Evolutionary conservation across 2,113 vertebrate species (phyloP).

Genomic region (Dendrocopos noguchii): DNA sequence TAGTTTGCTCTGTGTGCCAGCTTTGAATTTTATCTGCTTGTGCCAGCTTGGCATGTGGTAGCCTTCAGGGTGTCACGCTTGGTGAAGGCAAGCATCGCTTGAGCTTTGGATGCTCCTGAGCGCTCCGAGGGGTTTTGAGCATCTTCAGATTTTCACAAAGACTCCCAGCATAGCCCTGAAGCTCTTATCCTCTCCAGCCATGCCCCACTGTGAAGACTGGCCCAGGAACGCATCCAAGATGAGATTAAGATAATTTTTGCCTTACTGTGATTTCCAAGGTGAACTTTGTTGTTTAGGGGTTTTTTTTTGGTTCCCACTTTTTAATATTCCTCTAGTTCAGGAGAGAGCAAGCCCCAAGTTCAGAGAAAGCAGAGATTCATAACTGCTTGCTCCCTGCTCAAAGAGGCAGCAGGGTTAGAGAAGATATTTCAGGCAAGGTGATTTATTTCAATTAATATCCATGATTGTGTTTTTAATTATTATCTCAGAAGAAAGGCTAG

Average conservation of each 20-base stretch:
- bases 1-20: conserved; percentile 29
- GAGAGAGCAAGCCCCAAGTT: neutral
- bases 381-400: neutral
- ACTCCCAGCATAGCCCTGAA: neutral
- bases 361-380: neutral
- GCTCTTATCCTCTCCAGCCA: neutral
- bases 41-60: conserved; percentile 61
- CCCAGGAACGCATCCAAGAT: neutral
- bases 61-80: conserved; percentile 52
- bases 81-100: conserved; percentile 4
- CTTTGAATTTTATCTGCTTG: conserved; percentile 29
- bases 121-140: neutral
- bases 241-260: conserved; percentile 13
- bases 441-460: conserved; percentile 17
- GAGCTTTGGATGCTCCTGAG: conserved; percentile 28
- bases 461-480: neutral
- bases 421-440: neutral
- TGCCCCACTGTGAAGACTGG: neutral
- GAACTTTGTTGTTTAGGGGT: neutral
- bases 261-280: neutral
- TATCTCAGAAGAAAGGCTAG: neutral
- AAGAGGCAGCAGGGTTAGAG: neutral
- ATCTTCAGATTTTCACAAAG: conserved; percentile 32
- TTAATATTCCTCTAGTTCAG: neutral
- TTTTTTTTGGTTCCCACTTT: neutral